Conservation (phyloP, 2,797 vertebrate species). For the Pseudopleuronectes americanus region DNA sequence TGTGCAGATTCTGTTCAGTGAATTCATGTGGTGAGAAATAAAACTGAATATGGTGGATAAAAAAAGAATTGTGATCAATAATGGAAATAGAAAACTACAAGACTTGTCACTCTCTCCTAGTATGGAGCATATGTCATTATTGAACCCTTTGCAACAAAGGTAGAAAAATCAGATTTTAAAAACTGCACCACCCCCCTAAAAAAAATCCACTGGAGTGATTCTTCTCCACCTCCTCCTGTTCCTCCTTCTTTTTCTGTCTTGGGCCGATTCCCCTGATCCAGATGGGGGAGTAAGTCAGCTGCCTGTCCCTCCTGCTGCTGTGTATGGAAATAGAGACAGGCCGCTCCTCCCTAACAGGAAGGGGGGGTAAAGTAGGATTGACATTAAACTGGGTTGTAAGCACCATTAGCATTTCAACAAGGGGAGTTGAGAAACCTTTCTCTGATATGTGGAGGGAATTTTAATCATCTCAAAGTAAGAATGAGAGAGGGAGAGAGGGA, state of each 20-base stretch:
- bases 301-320: constrained; percentile 71
- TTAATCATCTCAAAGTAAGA: constrained; percentile 80
- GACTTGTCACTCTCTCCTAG: constrained; percentile 29
- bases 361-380: constrained; percentile 60
- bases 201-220: constrained; percentile 28
- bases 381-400: constrained; percentile 75
- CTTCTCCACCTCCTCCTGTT: constrained; percentile 48
- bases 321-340: constrained; percentile 66
- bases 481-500: constrained; percentile 29
- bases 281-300: constrained; percentile 64
- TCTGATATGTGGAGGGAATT: constrained; percentile 80
- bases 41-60: constrained; percentile 46
- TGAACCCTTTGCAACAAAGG: constrained; percentile 48
- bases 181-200: background rate
- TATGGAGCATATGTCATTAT: constrained; percentile 38
- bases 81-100: constrained; percentile 31
- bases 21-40: constrained; percentile 52
- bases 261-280: constrained; percentile 60
- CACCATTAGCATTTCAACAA: constrained; percentile 84
- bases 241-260: constrained; percentile 52
- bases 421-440: constrained; percentile 75
- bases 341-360: constrained; percentile 62
- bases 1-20: constrained; percentile 64
- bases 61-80: constrained; percentile 56
- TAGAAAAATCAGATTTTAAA: constrained; percentile 20